These are phyloP conservation scores for Acanthosoma haemorrhoidale DNA, from an alignment of 2,888 invertebrate species.

Conservation along the genomic window DNA sequence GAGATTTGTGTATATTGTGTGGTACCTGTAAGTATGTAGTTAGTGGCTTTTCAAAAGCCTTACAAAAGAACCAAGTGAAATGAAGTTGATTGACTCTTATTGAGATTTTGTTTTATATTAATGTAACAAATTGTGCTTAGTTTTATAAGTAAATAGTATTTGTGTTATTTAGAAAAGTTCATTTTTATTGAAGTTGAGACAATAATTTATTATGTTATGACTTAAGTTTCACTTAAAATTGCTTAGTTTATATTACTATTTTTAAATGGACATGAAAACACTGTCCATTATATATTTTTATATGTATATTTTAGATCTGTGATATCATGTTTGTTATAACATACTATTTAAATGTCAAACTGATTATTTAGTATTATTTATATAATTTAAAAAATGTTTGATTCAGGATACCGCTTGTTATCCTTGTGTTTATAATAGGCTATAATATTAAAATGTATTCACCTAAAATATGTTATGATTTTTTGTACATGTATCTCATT, in stretches of 20 bases:
- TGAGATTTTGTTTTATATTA: neutral
- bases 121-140: neutral
- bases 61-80: neutral
- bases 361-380: constrained; percentile 15
- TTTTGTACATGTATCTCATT: constrained; percentile 6
- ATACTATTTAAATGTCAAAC: constrained; percentile 21
- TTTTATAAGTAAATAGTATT: constrained; percentile 13
- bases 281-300: constrained; percentile 35
- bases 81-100: neutral
- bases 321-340: constrained; percentile 33
- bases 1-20: neutral
- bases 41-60: neutral
- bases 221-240: neutral
- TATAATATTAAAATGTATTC: neutral
- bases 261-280: constrained; percentile 11
- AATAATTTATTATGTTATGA: constrained; percentile 26
- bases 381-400: neutral
- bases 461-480: constrained; percentile 15
- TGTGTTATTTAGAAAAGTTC: constrained; percentile 15
- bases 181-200: constrained; percentile 15
- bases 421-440: constrained; percentile 7
- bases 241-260: constrained; percentile 11
- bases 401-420: neutral
- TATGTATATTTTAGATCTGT: constrained; percentile 38
- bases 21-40: neutral